Evolutionary conservation across 2,888 invertebrate genomes (phyloP), one percentile per base, ranked within the genome.

Genomic region (Tinea semifulvella): DNA sequence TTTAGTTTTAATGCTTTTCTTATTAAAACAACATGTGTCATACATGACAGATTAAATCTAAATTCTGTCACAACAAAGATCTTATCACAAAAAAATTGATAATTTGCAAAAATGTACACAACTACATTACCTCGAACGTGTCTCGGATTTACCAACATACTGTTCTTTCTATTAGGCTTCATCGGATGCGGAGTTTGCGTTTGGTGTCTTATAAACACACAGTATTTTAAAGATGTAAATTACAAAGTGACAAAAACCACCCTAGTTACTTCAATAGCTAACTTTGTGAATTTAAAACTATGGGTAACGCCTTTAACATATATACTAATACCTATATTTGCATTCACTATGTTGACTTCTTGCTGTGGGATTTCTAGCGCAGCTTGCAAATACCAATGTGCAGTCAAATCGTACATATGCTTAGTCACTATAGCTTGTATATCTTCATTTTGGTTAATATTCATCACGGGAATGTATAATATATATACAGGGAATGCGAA

Each of bases 351-450:
- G 60, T 42, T 72, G 38, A 74, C 76, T 0, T 72, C 79, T 0
- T 75, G 75, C 43, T 80, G 76, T 46, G 80, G 80, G 0, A 59
- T 79, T 0, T 50, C 77, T 1, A 75, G 76, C 1, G 73, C 79
- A 0, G 73, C 74, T 0, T 79, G 75, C 48, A 67, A 58, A 51
- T 43, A 69, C 8, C 70, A 71, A 58, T 77, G 75, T 42, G 76
- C 77, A 0, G 56, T 76, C 1, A 74, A 77, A 48, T 57, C 68
- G 1, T 80, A 79, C 52, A 58, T 79, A 11, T 64, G 75, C 22
- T 62, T 77, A 1, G 68, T 68, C 0, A 63, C 71, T 0, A 14
- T 65, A 0, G 47, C 72, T 45, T 60, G 64, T 0, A 50, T 57
- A 0, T 46, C 61, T 0, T 60, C 66, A 0, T 67, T 71, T 51